Evolutionary conservation across 2,797 vertebrate species (phyloP), one percentile per base, ranked within the genome.

Genomic region (Numenius phaeopus): DNA sequence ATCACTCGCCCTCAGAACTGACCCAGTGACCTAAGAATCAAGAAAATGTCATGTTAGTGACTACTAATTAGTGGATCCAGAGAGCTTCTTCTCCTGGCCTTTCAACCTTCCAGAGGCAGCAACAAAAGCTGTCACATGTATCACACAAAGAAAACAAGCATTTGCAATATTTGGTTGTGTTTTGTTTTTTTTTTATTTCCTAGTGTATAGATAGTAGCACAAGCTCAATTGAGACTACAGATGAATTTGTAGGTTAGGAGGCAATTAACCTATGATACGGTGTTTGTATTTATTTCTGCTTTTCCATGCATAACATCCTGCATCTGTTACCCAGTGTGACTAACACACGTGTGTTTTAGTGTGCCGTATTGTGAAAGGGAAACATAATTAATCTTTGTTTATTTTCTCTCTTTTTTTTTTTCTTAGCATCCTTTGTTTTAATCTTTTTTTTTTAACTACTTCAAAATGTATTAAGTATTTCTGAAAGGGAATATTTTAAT

Each of bases 1-100:
- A 54, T 96, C 94, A 86, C 86, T 95, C 95, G 92, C 90, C 96
- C 95, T 97, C 89, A 88, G 97, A 97, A 96, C 85, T 98, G 98
- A 98, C 98, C 98, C 39, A 27, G 40, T 97, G 98, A 98, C 98
- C 98, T 95, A 72, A 89, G 97, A 98, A 98, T 98, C 98, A 97
- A 97, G 94, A 94, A 97, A 94, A 96, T 98, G 98, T 98, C 98
- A 98, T 97, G 96, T 98, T 97, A 97, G 98, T 97, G 97, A 98
- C 98, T 98, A 98, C 98, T 99, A 99, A 99, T 99, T 98, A 99
- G 98, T 90, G 96, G 90, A 97, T 97, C 94, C 94, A 92, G 94
- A 97, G 97, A 97, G 97, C 95, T 97, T 87, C 97, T 98, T 97
- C 93, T 94, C 90, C 89, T 98, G 98, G 96, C 98, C 98, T 98